Percentiles rank a stretch among this genome's conserved stretches.
These are phyloP conservation scores for Altica lythri DNA, from an alignment of 2,888 invertebrate species.

Conservation along the genomic window DNA sequence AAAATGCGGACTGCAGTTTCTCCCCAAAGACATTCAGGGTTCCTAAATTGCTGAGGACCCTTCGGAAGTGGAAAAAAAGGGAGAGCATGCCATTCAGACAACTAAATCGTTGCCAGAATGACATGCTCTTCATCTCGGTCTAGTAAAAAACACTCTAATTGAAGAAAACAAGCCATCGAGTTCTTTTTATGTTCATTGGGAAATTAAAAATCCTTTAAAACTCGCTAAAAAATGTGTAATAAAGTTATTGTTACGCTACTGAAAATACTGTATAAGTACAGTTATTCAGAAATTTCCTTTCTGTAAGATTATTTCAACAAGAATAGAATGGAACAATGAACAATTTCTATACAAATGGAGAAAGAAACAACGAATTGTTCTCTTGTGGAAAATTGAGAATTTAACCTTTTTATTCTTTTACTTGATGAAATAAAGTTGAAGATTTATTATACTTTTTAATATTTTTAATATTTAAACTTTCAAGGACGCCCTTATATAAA, in stretches of 20 bases:
- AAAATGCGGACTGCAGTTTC: no score
- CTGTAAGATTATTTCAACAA: conserved; percentile 30
- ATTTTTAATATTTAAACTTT: no score
- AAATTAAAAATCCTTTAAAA: neutral
- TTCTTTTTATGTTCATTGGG: no score
- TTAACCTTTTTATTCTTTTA: conserved; percentile 8
- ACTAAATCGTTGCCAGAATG: no score
- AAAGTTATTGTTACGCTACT: conserved; percentile 6
- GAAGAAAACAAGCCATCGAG: no score
- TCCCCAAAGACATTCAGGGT: no score
- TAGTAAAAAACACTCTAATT: neutral
- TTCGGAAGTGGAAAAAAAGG: no score
- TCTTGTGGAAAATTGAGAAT: conserved; percentile 15
- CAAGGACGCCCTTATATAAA: no score
- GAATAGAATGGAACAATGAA: conserved; percentile 21
- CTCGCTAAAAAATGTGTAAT: neutral
- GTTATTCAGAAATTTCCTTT: conserved; percentile 37
- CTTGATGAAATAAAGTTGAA: neutral
- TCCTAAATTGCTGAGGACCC: no score
- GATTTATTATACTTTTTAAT: neutral
- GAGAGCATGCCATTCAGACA: no score
- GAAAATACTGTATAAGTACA: conserved; percentile 18
- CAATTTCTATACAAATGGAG: no score
- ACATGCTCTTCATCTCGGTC: no score
- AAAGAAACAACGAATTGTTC: conserved; percentile 11